Percentiles rank a stretch among this genome's conserved stretches.
Evolutionary conservation across 2,797 vertebrate genomes (phyloP).

Genomic region (Masticophis lateralis): DNA sequence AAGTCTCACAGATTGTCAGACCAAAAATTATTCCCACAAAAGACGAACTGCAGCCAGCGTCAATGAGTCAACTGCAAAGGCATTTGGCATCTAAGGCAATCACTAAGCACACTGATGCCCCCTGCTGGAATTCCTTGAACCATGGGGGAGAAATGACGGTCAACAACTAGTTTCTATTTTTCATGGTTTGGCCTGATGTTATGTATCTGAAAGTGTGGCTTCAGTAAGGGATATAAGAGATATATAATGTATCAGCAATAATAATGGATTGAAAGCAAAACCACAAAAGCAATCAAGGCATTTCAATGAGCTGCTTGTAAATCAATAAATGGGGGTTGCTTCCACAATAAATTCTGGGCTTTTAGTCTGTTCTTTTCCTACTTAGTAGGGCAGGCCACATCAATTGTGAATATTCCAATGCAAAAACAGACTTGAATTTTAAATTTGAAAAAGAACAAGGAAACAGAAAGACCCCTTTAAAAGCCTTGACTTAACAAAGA

Average conservation of each 20-base stretch:
- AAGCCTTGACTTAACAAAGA: background rate
- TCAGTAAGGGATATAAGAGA: constrained; percentile 19
- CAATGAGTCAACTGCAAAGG: constrained; percentile 6
- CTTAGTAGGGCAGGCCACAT: background rate
- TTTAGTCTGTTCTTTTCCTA: constrained; percentile 31
- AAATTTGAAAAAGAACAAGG: background rate
- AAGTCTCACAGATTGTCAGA: background rate
- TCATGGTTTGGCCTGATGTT: constrained; percentile 38
- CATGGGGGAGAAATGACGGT: constrained; percentile 41
- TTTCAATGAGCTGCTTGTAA: constrained; percentile 52
- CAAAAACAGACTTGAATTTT: background rate
- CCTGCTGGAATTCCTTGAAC: constrained; percentile 61
- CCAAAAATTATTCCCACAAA: constrained; percentile 3
- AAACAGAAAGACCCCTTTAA: background rate
- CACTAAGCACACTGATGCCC: constrained; percentile 40
- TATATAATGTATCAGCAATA: constrained; percentile 41
- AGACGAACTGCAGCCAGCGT: background rate
- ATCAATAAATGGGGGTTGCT: constrained; percentile 50
- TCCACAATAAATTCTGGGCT: constrained; percentile 56
- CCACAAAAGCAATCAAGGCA: constrained; percentile 39
- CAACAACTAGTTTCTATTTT: constrained; percentile 63
- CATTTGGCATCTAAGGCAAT: background rate
- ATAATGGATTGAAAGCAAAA: constrained; percentile 50
- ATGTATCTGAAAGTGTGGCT: constrained; percentile 11
- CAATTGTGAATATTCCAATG: background rate